Conservation (phyloP, 2,113 vertebrate species). For the Ophiodon elongatus region DNA sequence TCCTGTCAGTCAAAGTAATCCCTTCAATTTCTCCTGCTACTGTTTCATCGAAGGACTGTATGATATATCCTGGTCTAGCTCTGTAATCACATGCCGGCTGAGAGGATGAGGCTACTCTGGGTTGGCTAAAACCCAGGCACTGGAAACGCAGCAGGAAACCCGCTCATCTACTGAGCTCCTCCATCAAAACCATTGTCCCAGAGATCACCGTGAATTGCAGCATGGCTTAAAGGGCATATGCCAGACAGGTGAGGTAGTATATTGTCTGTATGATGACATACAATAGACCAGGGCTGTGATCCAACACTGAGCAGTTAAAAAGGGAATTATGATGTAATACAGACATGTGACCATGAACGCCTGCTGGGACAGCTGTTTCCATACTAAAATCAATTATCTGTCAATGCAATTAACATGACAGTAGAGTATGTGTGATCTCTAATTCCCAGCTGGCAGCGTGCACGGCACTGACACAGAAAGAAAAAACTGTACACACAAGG, state of each 20-base stretch:
- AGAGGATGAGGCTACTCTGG: slow-evolving; percentile 57
- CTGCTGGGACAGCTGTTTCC: slow-evolving; percentile 47
- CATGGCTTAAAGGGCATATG: not conserved
- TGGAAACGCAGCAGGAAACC: slow-evolving; percentile 55
- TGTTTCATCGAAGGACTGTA: slow-evolving; percentile 68
- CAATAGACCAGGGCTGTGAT: not conserved
- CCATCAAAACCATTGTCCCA: slow-evolving; percentile 21
- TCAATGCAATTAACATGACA: slow-evolving; percentile 77
- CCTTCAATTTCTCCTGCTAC: slow-evolving; percentile 70
- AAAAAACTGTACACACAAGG: not conserved
- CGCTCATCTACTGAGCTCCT: slow-evolving; percentile 44
- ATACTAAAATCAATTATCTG: slow-evolving; percentile 77
- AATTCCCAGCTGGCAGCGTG: slow-evolving; percentile 14
- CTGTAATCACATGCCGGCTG: slow-evolving; percentile 71
- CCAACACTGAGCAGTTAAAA: not conserved
- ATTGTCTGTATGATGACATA: not conserved
- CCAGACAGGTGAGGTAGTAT: not conserved
- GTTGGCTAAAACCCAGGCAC: slow-evolving; percentile 60
- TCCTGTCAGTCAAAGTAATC: slow-evolving; percentile 77
- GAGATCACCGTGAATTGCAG: slow-evolving; percentile 16
- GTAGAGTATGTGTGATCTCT: slow-evolving; percentile 40
- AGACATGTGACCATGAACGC: slow-evolving; percentile 22
- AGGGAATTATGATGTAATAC: slow-evolving; percentile 40
- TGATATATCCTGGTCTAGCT: slow-evolving; percentile 50
- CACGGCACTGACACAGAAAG: not conserved